These are phyloP conservation scores for Aproaerema taeniolella DNA, from an alignment of 2,888 invertebrate species.

Conservation along the genomic window DNA sequence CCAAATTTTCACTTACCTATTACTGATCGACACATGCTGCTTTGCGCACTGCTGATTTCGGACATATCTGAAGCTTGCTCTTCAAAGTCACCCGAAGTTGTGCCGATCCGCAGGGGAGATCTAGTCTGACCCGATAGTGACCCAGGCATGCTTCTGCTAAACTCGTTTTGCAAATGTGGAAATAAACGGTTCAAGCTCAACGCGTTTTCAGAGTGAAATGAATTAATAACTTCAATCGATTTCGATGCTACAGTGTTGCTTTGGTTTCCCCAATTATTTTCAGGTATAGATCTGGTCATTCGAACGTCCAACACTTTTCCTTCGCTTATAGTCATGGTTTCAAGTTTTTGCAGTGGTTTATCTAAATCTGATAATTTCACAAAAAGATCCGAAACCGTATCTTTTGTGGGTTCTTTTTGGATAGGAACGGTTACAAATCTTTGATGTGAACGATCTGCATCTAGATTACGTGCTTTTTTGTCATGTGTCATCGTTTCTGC, in stretches of 20 bases:
- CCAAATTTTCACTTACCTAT: constrained; percentile 70
- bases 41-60: constrained; percentile 74
- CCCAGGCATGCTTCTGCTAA: constrained; percentile 64
- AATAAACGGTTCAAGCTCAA: constrained; percentile 79
- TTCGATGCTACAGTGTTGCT: constrained; percentile 71
- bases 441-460: background rate
- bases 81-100: constrained; percentile 52
- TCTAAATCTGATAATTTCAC: constrained; percentile 90
- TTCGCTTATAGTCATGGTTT: constrained; percentile 30
- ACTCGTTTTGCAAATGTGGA: constrained; percentile 76
- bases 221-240: constrained; percentile 78
- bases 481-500: too few species aligned
- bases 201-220: constrained; percentile 76
- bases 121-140: constrained; percentile 48
- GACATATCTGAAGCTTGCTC: constrained; percentile 73
- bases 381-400: constrained; percentile 59
- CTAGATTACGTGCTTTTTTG: background rate
- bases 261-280: constrained; percentile 81
- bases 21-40: constrained; percentile 76
- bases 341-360: constrained; percentile 71
- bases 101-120: constrained; percentile 40
- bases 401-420: constrained; percentile 31
- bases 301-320: constrained; percentile 55
- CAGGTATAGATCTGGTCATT: constrained; percentile 83
- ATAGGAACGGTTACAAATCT: constrained; percentile 18